These are phyloP conservation scores for Mylabris phalerata DNA, from an alignment of 1,140 invertebrate species.

Conservation along the genomic window DNA sequence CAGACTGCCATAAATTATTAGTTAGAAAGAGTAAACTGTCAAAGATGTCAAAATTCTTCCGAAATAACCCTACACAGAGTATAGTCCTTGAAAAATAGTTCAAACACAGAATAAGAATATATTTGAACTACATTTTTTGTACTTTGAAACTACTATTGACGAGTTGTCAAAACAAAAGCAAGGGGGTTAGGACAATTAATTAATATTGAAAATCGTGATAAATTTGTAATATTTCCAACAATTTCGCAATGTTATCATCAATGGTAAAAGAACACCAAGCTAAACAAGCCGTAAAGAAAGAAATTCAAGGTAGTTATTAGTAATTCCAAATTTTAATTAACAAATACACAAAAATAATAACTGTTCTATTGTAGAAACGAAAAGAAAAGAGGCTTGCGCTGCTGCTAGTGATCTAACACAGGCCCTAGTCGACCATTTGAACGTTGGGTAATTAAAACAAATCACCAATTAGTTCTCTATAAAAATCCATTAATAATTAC, in stretches of 20 bases:
- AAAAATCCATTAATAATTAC: not conserved
- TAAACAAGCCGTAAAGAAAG: slow-evolving; percentile 68
- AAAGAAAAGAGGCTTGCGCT: slow-evolving; percentile 86
- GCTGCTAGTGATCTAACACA: slow-evolving; percentile 89
- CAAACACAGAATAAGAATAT: too few relatives aligned
- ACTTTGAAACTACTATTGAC: not conserved
- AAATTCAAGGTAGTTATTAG: slow-evolving; percentile 64
- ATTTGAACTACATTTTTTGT: too few relatives aligned
- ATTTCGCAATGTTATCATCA: slow-evolving; percentile 67
- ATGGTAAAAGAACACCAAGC: slow-evolving; percentile 83
- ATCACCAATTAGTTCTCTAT: not conserved
- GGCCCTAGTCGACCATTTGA: slow-evolving; percentile 92
- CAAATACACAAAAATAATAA: not conserved
- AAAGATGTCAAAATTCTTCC: too few relatives aligned
- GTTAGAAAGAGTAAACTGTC: too few relatives aligned
- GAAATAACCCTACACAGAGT: too few relatives aligned
- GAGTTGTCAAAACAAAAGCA: too few relatives aligned
- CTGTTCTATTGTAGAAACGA: slow-evolving; percentile 60
- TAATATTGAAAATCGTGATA: too few relatives aligned
- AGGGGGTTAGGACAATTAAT: too few relatives aligned
- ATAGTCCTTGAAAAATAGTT: too few relatives aligned
- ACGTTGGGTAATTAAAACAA: slow-evolving; percentile 76
- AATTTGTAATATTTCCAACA: not conserved
- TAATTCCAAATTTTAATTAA: slow-evolving; percentile 7
- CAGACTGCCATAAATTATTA: too few relatives aligned